Evolutionary conservation across 1,140 invertebrate genomes (phyloP).

Genomic region (Drosophila truncata): DNA sequence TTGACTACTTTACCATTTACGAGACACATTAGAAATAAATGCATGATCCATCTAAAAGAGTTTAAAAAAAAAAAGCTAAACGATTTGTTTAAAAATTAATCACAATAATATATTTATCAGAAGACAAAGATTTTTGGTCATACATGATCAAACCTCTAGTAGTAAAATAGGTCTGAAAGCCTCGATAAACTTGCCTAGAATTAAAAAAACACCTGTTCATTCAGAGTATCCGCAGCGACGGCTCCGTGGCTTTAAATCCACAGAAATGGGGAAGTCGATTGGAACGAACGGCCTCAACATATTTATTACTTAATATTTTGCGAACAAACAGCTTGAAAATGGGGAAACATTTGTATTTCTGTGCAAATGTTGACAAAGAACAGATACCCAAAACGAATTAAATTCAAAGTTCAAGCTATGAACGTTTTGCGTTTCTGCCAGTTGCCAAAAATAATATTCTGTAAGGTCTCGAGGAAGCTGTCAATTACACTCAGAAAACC

Average conservation of each 20-base stretch:
- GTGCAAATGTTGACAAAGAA: slow-evolving; percentile 47
- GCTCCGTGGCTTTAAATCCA: slow-evolving; percentile 11
- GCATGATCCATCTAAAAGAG: too few species aligned
- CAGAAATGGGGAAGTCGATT: slow-evolving; percentile 21
- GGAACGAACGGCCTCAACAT: slow-evolving; percentile 1
- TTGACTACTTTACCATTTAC: too few species aligned
- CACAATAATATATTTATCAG: too few species aligned
- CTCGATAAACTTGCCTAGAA: background rate
- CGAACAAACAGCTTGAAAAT: slow-evolving; percentile 39
- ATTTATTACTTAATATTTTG: slow-evolving; percentile 64
- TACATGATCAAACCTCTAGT: background rate
- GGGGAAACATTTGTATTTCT: slow-evolving; percentile 26
- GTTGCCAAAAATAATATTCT: slow-evolving; percentile 55
- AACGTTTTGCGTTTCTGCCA: slow-evolving; percentile 32
- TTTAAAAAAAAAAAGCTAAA: too few species aligned
- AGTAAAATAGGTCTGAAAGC: background rate
- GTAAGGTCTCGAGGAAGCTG: slow-evolving; percentile 48
- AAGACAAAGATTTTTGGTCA: too few species aligned
- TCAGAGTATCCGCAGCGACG: background rate
- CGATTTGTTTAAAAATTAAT: too few species aligned
- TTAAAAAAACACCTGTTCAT: slow-evolving; percentile 56
- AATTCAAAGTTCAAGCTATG: slow-evolving; percentile 37
- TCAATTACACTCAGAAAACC: slow-evolving; percentile 36
- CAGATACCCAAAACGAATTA: slow-evolving; percentile 35
- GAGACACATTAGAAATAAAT: too few species aligned